These are phyloP conservation scores for Thaleichthys pacificus DNA, from an alignment of 2,797 vertebrate species.

Conservation along the genomic window DNA sequence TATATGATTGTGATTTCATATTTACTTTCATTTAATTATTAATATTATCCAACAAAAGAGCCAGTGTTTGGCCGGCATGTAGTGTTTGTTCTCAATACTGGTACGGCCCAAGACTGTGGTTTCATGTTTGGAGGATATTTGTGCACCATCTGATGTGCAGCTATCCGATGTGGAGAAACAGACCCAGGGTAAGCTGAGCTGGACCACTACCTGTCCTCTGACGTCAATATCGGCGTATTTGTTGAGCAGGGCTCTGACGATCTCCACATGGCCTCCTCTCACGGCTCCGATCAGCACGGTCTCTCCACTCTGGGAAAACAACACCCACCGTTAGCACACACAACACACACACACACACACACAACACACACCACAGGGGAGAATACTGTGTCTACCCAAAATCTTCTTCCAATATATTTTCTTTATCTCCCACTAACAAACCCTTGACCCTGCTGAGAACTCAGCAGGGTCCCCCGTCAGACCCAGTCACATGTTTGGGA, in stretches of 20 bases:
- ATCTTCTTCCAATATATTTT: too few relatives aligned
- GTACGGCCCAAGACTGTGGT: not conserved
- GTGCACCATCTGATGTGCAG: not conserved
- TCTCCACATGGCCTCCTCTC: slow-evolving; percentile 95
- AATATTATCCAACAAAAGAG: not conserved
- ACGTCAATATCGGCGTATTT: slow-evolving; percentile 99
- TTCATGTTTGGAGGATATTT: not conserved
- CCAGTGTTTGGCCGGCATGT: too few relatives aligned
- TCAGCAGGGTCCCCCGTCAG: too few relatives aligned
- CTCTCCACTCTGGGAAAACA: slow-evolving; percentile 85
- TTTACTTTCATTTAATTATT: too few relatives aligned
- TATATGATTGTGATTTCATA: too few relatives aligned
- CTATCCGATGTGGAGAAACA: not conserved
- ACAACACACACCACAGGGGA: not conserved
- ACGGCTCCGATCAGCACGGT: slow-evolving; percentile 96
- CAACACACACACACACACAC: slow-evolving; percentile 4
- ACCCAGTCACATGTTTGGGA: too few relatives aligned
- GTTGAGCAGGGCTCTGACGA: slow-evolving; percentile 92
- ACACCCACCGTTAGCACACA: not conserved
- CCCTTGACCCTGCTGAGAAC: too few relatives aligned
- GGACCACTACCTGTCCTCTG: slow-evolving; percentile 84
- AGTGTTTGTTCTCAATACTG: not conserved
- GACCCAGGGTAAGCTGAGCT: slow-evolving; percentile 2
- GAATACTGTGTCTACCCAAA: too few relatives aligned
- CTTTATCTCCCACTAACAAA: too few relatives aligned